phyloP scores from a whole-genome alignment of 2,888 invertebrate species.

The Crepidodera aurea region DNA sequence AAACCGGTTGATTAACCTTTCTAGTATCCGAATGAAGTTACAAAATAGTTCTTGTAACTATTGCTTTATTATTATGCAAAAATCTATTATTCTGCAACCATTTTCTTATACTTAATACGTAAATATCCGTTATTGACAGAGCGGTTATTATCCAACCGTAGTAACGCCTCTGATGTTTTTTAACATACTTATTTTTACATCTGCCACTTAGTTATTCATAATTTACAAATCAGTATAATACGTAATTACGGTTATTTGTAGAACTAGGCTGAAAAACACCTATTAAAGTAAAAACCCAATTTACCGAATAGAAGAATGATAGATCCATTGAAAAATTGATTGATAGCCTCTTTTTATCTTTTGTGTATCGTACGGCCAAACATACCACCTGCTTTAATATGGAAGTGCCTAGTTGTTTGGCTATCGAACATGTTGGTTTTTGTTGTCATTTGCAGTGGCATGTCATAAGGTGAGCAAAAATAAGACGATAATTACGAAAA shows the following conservation, averaged over 20 bases:
- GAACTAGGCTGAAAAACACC: constrained; percentile 3
- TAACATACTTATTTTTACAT: no score
- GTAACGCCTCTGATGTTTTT: no score
- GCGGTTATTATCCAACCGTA: no score
- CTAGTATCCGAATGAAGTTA: no score
- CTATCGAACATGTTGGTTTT: neutral
- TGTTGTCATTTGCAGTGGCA: neutral
- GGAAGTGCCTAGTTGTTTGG: neutral
- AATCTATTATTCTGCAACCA: no score
- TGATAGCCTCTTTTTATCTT: constrained; percentile 11
- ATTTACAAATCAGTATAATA: neutral
- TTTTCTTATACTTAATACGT: no score
- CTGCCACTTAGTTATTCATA: neutral
- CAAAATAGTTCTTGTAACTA: no score
- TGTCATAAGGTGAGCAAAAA: no score
- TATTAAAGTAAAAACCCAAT: constrained; percentile 4
- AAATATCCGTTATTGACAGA: no score
- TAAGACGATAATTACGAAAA: no score
- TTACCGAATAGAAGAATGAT: constrained; percentile 6
- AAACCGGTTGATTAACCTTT: no score
- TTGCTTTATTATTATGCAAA: no score
- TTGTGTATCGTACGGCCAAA: constrained; percentile 4
- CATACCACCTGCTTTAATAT: constrained; percentile 9
- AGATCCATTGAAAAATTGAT: constrained; percentile 12
- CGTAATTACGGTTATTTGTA: neutral